Evolutionary conservation across 2,888 invertebrate genomes (phyloP).

Genomic region (Dasypolia templi): DNA sequence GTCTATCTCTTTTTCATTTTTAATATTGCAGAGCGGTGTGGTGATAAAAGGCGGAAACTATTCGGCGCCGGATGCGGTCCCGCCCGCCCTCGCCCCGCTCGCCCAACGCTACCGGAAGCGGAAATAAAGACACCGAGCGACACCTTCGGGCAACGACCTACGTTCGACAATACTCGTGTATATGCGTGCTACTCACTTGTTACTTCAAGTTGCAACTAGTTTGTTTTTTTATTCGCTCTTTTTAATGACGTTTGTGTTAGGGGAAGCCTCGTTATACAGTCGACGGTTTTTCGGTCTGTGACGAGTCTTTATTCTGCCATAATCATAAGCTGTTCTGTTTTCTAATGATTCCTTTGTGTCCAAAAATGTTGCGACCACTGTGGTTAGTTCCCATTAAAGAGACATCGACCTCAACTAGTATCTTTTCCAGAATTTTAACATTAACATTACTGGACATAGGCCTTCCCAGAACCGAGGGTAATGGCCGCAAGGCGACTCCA

Average conservation of each 20-base stretch:
- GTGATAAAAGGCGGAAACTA: constrained; percentile 69
- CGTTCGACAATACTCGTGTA: constrained; percentile 42
- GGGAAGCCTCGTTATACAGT: neutral
- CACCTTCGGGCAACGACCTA: constrained; percentile 67
- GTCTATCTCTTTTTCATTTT: constrained; percentile 29
- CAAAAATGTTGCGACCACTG: too few relatives aligned
- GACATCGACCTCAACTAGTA: neutral
- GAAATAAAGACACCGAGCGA: constrained; percentile 68
- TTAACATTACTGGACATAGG: neutral
- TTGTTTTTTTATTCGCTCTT: constrained; percentile 10
- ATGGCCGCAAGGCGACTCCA: neutral
- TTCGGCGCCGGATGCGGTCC: constrained; percentile 62
- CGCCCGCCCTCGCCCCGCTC: constrained; percentile 44
- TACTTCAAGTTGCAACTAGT: constrained; percentile 37
- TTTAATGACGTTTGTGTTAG: constrained; percentile 14
- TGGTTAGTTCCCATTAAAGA: neutral
- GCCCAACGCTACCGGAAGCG: constrained; percentile 63
- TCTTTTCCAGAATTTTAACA: constrained; percentile 12
- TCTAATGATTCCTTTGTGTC: neutral
- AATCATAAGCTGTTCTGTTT: too few relatives aligned
- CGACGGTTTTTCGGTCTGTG: neutral
- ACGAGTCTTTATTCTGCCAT: neutral
- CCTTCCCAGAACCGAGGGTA: neutral
- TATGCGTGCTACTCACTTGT: constrained; percentile 47
- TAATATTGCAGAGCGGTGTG: constrained; percentile 47